phyloP scores from a whole-genome alignment of 1,140 invertebrate species.

The Drosophila pectinifera region DNA sequence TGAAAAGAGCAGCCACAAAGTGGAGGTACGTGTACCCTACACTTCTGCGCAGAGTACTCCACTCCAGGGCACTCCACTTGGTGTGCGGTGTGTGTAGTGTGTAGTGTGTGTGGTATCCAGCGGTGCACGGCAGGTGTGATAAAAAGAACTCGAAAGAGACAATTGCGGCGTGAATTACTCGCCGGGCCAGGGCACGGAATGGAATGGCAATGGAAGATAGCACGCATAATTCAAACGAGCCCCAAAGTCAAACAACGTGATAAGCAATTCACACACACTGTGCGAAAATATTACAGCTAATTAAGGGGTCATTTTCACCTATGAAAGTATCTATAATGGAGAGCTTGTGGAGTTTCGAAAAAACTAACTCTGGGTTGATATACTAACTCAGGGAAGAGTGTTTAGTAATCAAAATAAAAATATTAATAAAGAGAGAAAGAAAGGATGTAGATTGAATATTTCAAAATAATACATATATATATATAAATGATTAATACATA shows the following conservation, averaged over 20 bases:
- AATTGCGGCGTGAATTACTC: constrained; percentile 53
- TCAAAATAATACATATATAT: no score
- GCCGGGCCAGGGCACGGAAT: constrained; percentile 14
- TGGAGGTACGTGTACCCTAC: constrained; percentile 44
- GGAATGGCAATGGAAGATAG: constrained; percentile 65
- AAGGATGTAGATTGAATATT: no score
- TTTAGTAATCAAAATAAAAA: no score
- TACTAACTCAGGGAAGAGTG: no score
- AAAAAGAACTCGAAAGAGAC: constrained; percentile 58
- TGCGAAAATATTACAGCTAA: background rate
- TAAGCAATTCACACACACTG: constrained; percentile 68
- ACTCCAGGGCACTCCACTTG: constrained; percentile 16
- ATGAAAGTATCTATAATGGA: no score
- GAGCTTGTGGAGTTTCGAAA: no score
- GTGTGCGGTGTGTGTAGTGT: constrained; percentile 24
- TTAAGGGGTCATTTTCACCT: background rate
- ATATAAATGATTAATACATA: no score
- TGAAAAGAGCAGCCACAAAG: constrained; percentile 48
- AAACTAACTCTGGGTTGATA: no score
- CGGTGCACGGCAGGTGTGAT: constrained; percentile 75
- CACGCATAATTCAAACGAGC: constrained; percentile 69
- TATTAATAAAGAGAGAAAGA: no score
- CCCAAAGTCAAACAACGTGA: constrained; percentile 76
- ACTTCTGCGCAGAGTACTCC: constrained; percentile 27
- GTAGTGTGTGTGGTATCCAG: constrained; percentile 50